A percentile compares a stretch with the other conserved stretches of the same genome.
phyloP scores from a whole-genome alignment of 2,888 invertebrate genomes.

The Philonicus albiceps region DNA sequence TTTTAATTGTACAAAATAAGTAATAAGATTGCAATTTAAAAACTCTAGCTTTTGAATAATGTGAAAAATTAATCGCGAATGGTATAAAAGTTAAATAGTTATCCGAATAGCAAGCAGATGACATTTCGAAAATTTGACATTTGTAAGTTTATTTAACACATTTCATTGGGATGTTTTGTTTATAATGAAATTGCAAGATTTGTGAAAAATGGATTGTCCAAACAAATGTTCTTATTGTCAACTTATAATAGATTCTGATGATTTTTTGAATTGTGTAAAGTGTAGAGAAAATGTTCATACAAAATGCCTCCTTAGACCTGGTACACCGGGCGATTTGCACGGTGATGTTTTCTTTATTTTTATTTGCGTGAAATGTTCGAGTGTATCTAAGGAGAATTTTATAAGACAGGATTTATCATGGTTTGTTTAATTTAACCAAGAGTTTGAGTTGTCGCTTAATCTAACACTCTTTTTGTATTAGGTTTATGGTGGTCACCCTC shows the following conservation, averaged over 20 bases:
- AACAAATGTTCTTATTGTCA: conserved; percentile 51
- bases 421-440: conserved; percentile 59
- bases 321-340: conserved; percentile 74
- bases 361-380: conserved; percentile 73
- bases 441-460: neutral
- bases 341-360: conserved; percentile 81
- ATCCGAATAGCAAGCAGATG: neutral
- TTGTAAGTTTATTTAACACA: neutral
- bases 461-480: conserved; percentile 54
- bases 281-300: conserved; percentile 73
- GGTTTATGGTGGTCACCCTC: conserved; percentile 77
- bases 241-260: conserved; percentile 54
- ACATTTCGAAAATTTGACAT: neutral
- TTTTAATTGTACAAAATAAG: neutral
- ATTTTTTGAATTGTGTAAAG: conserved; percentile 68
- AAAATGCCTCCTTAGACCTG: conserved; percentile 71
- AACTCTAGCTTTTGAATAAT: neutral
- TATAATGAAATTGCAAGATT: neutral
- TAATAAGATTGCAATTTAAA: neutral
- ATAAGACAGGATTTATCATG: conserved; percentile 75
- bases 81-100: neutral
- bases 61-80: neutral
- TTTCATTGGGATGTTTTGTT: neutral
- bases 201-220: neutral
- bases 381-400: conserved; percentile 67